phyloP scores from a whole-genome alignment of 2,888 invertebrate species.

The Caprella mutica region DNA sequence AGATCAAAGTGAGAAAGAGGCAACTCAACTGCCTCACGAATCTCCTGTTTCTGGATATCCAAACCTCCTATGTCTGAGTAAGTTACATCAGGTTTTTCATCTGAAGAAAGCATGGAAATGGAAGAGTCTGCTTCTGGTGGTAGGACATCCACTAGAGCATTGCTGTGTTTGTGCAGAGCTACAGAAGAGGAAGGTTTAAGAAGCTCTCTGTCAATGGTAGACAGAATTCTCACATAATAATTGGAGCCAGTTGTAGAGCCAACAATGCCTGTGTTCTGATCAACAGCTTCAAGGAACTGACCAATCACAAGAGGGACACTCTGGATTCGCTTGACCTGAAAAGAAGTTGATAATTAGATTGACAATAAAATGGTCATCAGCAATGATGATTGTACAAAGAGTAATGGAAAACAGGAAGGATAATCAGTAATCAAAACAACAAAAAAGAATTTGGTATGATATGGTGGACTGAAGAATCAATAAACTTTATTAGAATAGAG shows the following conservation, averaged over 20 bases:
- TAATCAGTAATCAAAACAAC: no score
- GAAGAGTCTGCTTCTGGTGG: constrained; percentile 99
- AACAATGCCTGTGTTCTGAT: constrained; percentile 98
- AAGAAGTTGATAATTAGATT: background rate
- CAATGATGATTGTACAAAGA: no score
- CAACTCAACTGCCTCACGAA: constrained; percentile 93
- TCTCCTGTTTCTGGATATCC: constrained; percentile 99
- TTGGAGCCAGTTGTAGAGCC: constrained; percentile 98
- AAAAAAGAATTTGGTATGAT: no score
- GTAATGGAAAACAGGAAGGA: no score
- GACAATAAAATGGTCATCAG: no score
- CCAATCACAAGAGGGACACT: constrained; percentile 98
- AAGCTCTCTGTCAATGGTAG: constrained; percentile 93
- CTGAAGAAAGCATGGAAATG: constrained; percentile 81
- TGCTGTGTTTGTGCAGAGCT: constrained; percentile 96
- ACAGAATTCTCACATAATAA: constrained; percentile 95
- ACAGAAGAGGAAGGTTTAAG: constrained; percentile 97
- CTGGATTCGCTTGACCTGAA: constrained; percentile 83
- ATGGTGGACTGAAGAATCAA: no score
- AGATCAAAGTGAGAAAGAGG: constrained; percentile 96
- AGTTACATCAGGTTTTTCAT: constrained; percentile 94
- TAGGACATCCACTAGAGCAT: constrained; percentile 96
- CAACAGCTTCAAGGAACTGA: constrained; percentile 97
- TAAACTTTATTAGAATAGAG: no score
- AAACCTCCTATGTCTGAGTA: constrained; percentile 98